Percentiles rank a stretch among this genome's conserved stretches.
Evolutionary conservation across 2,797 vertebrate species (phyloP).

Genomic region (Acanthornis magna): DNA sequence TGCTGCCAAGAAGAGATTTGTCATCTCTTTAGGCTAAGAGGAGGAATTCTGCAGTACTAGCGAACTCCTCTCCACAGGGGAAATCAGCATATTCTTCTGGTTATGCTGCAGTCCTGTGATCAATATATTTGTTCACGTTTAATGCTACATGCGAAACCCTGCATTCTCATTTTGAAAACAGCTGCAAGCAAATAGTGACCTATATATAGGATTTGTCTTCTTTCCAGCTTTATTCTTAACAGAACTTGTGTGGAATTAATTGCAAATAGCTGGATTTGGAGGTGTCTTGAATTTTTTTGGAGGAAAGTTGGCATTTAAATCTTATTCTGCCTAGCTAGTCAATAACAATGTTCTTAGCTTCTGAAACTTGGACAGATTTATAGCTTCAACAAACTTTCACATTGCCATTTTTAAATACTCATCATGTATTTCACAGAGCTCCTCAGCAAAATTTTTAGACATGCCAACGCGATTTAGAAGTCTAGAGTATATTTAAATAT

Average conservation of each 20-base stretch:
- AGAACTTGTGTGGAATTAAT: neutral
- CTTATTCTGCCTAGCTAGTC: neutral
- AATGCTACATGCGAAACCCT: neutral
- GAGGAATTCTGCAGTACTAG: slow-evolving; percentile 28
- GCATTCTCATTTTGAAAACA: neutral
- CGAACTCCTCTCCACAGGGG: slow-evolving; percentile 10
- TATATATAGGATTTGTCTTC: neutral
- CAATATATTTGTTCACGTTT: slow-evolving; percentile 29
- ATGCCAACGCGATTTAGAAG: neutral
- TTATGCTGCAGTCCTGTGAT: neutral
- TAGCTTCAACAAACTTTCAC: neutral
- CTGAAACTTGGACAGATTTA: slow-evolving; percentile 15
- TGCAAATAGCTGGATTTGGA: slow-evolving; percentile 5
- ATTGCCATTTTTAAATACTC: slow-evolving; percentile 8
- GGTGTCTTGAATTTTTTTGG: neutral
- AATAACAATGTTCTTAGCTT: slow-evolving; percentile 1
- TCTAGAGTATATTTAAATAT: neutral
- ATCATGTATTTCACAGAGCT: neutral
- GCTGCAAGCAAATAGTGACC: slow-evolving; percentile 2
- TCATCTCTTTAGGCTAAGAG: neutral
- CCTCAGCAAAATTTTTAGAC: neutral
- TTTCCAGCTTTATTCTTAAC: neutral
- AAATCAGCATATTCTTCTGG: slow-evolving; percentile 26
- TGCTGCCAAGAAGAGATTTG: slow-evolving; percentile 45
- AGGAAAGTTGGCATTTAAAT: neutral